These are phyloP conservation scores for Drosophila algonquin DNA, from an alignment of 2,888 invertebrate species.

Conservation along the genomic window DNA sequence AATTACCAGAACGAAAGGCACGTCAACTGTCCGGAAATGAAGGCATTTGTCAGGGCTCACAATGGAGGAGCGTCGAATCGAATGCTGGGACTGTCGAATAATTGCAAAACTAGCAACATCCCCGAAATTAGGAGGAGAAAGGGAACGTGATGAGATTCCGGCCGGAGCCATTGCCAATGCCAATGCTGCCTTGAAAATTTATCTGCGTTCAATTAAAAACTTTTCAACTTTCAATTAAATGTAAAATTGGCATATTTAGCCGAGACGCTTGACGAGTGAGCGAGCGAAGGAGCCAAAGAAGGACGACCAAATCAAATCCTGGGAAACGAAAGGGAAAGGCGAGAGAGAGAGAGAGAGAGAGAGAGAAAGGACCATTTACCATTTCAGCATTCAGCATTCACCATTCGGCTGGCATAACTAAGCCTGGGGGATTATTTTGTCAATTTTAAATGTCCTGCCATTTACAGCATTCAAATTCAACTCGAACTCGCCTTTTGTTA, in stretches of 20 bases:
- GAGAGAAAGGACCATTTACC: slow-evolving; percentile 29
- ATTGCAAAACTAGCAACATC: slow-evolving; percentile 74
- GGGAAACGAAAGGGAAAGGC: slow-evolving; percentile 8
- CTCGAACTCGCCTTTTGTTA: slow-evolving; percentile 58
- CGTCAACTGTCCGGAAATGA: slow-evolving; percentile 65
- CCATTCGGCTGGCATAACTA: slow-evolving; percentile 62
- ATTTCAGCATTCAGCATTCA: slow-evolving; percentile 3
- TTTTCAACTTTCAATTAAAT: slow-evolving; percentile 81
- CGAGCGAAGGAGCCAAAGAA: neutral
- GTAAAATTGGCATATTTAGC: slow-evolving; percentile 78
- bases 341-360: slow-evolving; percentile 8
- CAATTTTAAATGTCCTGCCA: slow-evolving; percentile 80
- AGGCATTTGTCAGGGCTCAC: slow-evolving; percentile 59
- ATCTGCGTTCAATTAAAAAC: slow-evolving; percentile 79
- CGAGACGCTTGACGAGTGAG: slow-evolving; percentile 67
- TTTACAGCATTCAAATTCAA: slow-evolving; percentile 76
- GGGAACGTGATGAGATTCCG: slow-evolving; percentile 6
- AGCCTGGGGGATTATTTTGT: slow-evolving; percentile 78
- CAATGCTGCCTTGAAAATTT: slow-evolving; percentile 57
- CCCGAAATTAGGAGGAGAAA: slow-evolving; percentile 37
- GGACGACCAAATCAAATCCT: slow-evolving; percentile 28
- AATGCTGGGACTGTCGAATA: slow-evolving; percentile 35
- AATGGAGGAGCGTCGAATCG: neutral
- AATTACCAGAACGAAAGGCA: slow-evolving; percentile 63
- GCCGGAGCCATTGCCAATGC: neutral